These are phyloP conservation scores for Phalacrocorax carbo DNA, from an alignment of 2,113 vertebrate species.

Conservation along the genomic window DNA sequence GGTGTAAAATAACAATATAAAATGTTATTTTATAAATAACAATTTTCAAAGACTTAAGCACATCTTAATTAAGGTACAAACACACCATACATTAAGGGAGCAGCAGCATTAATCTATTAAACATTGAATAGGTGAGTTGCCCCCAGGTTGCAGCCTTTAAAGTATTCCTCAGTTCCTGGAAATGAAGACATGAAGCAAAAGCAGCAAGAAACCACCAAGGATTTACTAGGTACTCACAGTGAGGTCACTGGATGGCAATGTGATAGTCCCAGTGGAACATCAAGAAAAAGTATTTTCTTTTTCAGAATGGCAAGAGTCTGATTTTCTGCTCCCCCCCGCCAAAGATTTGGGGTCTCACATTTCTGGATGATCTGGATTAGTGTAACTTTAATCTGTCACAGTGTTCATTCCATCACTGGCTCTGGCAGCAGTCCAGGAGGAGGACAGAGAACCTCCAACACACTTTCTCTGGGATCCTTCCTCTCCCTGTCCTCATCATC, in stretches of 20 bases:
- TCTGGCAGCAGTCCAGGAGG: constrained; percentile 45
- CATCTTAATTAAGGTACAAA: not conserved
- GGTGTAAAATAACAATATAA: not conserved
- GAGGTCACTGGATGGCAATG: not conserved
- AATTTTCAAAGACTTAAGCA: not conserved
- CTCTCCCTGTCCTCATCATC: not conserved
- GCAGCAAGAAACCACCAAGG: not conserved
- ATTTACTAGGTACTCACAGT: not conserved
- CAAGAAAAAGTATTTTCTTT: not conserved
- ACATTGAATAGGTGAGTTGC: not conserved
- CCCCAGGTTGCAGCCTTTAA: not conserved
- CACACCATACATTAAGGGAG: not conserved
- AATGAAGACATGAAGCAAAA: not conserved
- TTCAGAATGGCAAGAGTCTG: not conserved
- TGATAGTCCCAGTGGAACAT: not conserved
- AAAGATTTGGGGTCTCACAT: constrained; percentile 15
- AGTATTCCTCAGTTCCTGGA: not conserved
- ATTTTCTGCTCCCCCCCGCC: not conserved
- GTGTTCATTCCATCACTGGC: not conserved
- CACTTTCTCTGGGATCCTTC: not conserved
- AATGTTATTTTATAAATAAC: not conserved
- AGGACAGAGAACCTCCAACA: not conserved
- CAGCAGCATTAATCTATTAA: not conserved
- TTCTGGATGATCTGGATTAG: constrained; percentile 63
- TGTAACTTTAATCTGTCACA: constrained; percentile 36